A percentile compares a stretch with the other conserved stretches of the same genome.
Conservation (phyloP, 2,797 vertebrate species). For the Eulemur rubriventer region DNA sequence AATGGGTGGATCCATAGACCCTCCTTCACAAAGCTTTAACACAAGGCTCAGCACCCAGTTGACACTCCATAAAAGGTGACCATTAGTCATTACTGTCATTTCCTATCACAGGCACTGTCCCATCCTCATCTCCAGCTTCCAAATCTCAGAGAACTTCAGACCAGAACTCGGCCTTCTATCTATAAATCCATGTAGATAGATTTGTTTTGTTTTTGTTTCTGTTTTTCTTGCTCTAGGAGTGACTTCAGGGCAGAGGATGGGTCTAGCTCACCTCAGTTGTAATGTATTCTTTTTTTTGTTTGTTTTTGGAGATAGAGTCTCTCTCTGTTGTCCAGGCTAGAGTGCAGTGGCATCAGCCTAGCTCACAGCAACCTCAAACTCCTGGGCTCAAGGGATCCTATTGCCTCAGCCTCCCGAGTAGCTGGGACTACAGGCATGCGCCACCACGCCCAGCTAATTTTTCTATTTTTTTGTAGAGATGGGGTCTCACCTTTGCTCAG, state of each 20-base stretch:
- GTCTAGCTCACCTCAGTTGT: background rate
- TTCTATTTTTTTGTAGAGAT: background rate
- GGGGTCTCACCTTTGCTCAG: background rate
- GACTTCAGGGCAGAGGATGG: background rate
- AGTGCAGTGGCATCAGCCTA: background rate
- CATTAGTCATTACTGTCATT: background rate
- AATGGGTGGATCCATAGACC: background rate
- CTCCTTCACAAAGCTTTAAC: background rate
- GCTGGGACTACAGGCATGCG: background rate
- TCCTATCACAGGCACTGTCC: background rate
- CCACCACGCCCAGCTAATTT: background rate
- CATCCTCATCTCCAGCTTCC: background rate
- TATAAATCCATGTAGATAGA: background rate
- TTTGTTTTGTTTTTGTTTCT: background rate
- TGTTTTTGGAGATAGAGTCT: background rate
- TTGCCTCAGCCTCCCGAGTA: background rate
- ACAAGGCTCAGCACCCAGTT: background rate
- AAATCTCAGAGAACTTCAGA: background rate
- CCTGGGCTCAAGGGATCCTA: background rate
- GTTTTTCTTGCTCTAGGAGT: background rate
- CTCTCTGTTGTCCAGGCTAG: background rate
- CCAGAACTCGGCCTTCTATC: background rate
- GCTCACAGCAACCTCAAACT: background rate
- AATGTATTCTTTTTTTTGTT: background rate
- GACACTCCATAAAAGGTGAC: background rate